Evolutionary conservation across 1,140 invertebrate species (phyloP).

Genomic region (Aplysia californica): DNA sequence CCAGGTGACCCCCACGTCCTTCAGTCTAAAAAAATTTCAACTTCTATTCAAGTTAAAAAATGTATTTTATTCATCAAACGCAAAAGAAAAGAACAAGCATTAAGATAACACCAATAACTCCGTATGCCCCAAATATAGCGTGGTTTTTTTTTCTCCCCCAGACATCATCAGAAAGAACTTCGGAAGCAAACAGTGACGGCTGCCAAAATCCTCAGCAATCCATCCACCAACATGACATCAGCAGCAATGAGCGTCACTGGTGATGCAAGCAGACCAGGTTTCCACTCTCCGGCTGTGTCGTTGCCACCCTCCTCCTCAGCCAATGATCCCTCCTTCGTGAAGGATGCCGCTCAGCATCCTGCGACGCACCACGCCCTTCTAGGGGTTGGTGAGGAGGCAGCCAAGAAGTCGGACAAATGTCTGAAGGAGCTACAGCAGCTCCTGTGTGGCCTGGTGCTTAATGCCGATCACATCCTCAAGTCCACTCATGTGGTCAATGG

Average conservation of each 20-base stretch:
- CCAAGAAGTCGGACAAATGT: slow-evolving; percentile 21
- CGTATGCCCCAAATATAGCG: background rate
- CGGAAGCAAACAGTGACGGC: background rate
- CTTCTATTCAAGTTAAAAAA: background rate
- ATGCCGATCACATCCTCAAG: slow-evolving; percentile 11
- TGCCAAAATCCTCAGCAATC: background rate
- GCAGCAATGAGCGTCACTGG: background rate
- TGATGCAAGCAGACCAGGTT: no score
- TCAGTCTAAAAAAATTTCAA: no score
- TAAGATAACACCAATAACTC: no score
- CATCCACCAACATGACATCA: background rate
- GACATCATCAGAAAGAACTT: slow-evolving; percentile 17
- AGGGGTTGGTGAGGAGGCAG: background rate
- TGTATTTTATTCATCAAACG: background rate
- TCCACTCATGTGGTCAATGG: background rate
- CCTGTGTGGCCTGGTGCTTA: background rate
- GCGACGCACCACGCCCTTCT: background rate
- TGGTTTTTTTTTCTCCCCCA: background rate
- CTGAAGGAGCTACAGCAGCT: slow-evolving; percentile 22
- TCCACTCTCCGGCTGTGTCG: background rate
- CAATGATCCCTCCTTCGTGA: background rate
- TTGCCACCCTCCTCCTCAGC: background rate
- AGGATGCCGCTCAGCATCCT: background rate
- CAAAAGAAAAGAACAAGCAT: background rate
- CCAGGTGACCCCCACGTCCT: no score